These are phyloP conservation scores for Anas capensis DNA, from an alignment of 2,797 vertebrate species.

Conservation along the genomic window DNA sequence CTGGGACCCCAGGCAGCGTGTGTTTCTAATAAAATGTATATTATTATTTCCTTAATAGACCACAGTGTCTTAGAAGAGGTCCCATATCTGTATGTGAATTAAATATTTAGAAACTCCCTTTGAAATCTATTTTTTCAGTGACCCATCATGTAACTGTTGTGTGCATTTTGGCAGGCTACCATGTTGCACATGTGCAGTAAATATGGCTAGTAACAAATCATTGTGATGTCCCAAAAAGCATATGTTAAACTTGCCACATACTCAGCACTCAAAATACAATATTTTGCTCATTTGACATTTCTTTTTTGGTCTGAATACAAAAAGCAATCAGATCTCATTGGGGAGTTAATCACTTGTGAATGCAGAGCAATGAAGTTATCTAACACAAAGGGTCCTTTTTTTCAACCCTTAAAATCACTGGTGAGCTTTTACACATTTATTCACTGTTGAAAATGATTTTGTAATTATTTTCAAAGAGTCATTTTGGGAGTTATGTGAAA, in stretches of 20 bases:
- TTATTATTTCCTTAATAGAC: constrained; percentile 63
- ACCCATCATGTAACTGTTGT: constrained; percentile 41
- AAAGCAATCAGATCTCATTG: constrained; percentile 71
- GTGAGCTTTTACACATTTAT: constrained; percentile 62
- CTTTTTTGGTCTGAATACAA: constrained; percentile 47
- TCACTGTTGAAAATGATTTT: constrained; percentile 67
- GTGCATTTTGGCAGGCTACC: constrained; percentile 53
- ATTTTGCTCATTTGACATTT: constrained; percentile 56
- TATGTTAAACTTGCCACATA: constrained; percentile 45
- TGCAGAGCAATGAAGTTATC: constrained; percentile 65
- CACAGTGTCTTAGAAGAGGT: constrained; percentile 45
- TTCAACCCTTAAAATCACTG: constrained; percentile 56
- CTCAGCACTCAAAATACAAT: constrained; percentile 43
- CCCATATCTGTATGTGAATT: constrained; percentile 36
- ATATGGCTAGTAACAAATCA: constrained; percentile 56
- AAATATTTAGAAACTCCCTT: constrained; percentile 50
- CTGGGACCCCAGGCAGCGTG: neutral
- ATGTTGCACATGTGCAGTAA: constrained; percentile 58
- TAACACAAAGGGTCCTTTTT: constrained; percentile 51
- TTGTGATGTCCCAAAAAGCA: constrained; percentile 6
- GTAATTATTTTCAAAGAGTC: constrained; percentile 69
- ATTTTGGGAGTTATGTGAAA: constrained; percentile 60
- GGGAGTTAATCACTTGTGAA: constrained; percentile 73
- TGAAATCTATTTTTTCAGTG: constrained; percentile 65
- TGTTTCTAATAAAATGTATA: constrained; percentile 45